Conservation (phyloP, 30 jellyfish, hydroid and myxozoan species). For the Chrysaora quinquecirrha region DNA sequence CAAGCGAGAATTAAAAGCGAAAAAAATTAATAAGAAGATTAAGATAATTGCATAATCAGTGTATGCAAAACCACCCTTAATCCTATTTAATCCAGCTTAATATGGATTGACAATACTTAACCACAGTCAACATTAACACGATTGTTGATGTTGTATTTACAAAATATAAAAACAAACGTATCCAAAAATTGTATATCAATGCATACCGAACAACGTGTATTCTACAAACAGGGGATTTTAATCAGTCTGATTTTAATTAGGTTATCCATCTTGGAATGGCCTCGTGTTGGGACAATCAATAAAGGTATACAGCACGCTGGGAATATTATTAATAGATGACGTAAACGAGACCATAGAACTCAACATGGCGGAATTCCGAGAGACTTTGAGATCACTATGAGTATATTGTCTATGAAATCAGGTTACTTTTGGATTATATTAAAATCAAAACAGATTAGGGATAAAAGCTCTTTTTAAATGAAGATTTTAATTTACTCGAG, state of each 20-base stretch:
- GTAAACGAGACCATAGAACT: neutral
- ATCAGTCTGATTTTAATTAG: neutral
- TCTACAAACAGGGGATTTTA: neutral
- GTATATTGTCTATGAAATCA: too few species aligned
- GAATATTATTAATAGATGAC: neutral
- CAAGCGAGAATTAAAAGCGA: too few species aligned
- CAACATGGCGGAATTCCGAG: neutral
- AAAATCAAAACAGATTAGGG: too few species aligned
- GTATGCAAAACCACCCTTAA: neutral
- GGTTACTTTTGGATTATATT: too few species aligned
- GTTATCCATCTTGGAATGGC: constrained; percentile 5
- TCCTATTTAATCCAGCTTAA: neutral
- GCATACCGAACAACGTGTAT: neutral
- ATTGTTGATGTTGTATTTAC: neutral
- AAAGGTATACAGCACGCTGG: neutral
- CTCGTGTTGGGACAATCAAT: neutral
- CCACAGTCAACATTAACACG: neutral
- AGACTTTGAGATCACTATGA: too few species aligned
- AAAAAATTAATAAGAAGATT: too few species aligned
- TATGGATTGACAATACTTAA: neutral
- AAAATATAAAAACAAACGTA: too few species aligned
- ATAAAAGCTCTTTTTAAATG: too few species aligned
- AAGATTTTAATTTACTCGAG: too few species aligned
- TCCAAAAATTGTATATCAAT: too few species aligned
- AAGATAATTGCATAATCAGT: neutral